Evolutionary conservation across 2,888 invertebrate genomes (phyloP).

Genomic region (Blera fallax): DNA sequence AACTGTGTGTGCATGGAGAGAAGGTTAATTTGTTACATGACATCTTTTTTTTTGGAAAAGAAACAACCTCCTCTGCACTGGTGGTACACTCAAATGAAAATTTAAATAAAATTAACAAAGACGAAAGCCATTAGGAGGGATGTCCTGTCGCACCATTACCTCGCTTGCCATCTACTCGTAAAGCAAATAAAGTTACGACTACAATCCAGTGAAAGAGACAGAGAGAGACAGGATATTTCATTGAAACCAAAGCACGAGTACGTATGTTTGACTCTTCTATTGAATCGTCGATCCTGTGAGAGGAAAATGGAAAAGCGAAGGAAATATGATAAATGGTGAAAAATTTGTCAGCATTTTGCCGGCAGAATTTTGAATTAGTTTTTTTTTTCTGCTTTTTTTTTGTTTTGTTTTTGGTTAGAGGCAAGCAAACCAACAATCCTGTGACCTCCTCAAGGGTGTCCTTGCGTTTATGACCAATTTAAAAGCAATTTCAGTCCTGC

Average conservation of each 20-base stretch:
- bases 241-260: neutral
- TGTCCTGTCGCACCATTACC: neutral
- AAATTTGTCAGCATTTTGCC: slow-evolving; percentile 15
- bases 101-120: slow-evolving; percentile 48
- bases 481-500: slow-evolving; percentile 37
- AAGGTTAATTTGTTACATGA: slow-evolving; percentile 37
- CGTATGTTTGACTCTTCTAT: neutral
- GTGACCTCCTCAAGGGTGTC: neutral
- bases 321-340: slow-evolving; percentile 33
- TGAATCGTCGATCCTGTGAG: neutral
- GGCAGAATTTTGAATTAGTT: slow-evolving; percentile 14
- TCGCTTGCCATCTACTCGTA: neutral
- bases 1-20: neutral
- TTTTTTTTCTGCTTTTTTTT: neutral
- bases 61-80: neutral
- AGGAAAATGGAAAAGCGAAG: neutral
- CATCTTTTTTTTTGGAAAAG: neutral
- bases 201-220: neutral
- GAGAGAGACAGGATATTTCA: neutral
- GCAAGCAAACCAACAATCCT: neutral
- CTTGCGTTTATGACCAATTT: slow-evolving; percentile 44
- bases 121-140: slow-evolving; percentile 31
- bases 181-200: slow-evolving; percentile 7
- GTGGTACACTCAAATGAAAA: slow-evolving; percentile 11
- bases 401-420: neutral